These are phyloP conservation scores for Grammomys surdaster DNA, from an alignment of 2,113 vertebrate genomes.

Conservation along the genomic window DNA sequence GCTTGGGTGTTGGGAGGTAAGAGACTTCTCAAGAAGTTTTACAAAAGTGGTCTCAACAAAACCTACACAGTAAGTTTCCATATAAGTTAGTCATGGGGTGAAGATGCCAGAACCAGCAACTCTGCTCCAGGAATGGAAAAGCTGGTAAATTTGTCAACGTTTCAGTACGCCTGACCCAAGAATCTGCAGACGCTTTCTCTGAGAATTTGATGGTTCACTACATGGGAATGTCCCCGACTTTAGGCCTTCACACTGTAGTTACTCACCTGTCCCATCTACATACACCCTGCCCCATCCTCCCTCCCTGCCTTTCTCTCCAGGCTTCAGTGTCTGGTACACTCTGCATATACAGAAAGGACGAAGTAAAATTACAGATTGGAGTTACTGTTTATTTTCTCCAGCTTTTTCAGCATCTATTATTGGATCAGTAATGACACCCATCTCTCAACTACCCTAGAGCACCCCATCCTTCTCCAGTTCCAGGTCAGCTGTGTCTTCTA, in stretches of 20 bases:
- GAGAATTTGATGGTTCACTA: neutral
- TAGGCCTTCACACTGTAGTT: neutral
- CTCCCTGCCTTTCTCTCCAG: neutral
- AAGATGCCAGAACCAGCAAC: neutral
- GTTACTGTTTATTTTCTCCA: neutral
- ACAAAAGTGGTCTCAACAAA: neutral
- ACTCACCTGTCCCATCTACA: neutral
- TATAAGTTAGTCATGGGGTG: neutral
- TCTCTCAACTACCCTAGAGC: neutral
- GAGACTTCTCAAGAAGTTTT: conserved; percentile 27
- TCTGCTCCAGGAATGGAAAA: neutral
- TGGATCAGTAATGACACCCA: fast-evolving
- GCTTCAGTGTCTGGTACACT: neutral
- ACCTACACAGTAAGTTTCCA: neutral
- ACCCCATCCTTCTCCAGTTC: neutral
- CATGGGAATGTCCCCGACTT: neutral
- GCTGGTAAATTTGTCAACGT: no score
- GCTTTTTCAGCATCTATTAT: no score
- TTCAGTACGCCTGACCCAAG: neutral
- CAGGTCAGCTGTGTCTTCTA: neutral
- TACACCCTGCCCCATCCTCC: neutral
- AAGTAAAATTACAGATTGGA: neutral
- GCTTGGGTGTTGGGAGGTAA: neutral
- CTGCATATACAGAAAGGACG: neutral
- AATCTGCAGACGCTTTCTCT: neutral